Percentiles rank a stretch among this genome's conserved stretches.
phyloP scores from a whole-genome alignment of 2,888 invertebrate species.

The Temnothorax ravouxi region DNA sequence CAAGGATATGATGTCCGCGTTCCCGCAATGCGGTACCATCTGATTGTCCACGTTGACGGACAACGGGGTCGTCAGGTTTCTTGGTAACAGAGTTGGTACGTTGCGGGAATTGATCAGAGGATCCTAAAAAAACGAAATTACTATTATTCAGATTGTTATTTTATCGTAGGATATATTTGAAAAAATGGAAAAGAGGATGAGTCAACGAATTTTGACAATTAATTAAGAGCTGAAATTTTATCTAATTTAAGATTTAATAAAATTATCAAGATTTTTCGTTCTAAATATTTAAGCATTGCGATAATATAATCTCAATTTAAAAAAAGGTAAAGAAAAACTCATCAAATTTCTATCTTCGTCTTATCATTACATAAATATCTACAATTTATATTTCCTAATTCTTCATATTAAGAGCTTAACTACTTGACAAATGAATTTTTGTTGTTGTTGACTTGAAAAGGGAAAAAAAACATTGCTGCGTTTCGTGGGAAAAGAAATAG shows the following conservation, averaged over 20 bases:
- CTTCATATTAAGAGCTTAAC: too few species aligned
- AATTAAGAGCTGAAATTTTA: background rate
- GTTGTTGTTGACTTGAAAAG: background rate
- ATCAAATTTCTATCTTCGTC: background rate
- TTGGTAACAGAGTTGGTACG: constrained; percentile 66
- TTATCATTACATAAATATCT: constrained; percentile 1
- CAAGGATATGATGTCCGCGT: constrained; percentile 12
- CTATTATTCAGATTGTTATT: background rate
- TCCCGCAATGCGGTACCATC: constrained; percentile 69
- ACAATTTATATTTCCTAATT: background rate
- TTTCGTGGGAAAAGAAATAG: constrained; percentile 34
- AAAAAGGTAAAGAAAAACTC: background rate
- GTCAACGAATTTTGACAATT: background rate
- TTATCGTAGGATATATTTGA: background rate
- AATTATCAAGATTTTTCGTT: background rate
- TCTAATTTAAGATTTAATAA: background rate
- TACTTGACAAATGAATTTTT: background rate
- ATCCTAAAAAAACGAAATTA: constrained; percentile 62
- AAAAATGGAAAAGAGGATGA: background rate
- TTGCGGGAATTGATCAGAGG: constrained; percentile 69
- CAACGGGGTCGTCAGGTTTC: constrained; percentile 65
- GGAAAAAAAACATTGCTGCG: constrained; percentile 17
- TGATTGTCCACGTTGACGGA: constrained; percentile 74
- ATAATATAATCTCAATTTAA: background rate
- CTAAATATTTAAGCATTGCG: background rate